Evolutionary conservation across 2,888 invertebrate species (phyloP).

Genomic region (Aspidiotus rigidus): DNA sequence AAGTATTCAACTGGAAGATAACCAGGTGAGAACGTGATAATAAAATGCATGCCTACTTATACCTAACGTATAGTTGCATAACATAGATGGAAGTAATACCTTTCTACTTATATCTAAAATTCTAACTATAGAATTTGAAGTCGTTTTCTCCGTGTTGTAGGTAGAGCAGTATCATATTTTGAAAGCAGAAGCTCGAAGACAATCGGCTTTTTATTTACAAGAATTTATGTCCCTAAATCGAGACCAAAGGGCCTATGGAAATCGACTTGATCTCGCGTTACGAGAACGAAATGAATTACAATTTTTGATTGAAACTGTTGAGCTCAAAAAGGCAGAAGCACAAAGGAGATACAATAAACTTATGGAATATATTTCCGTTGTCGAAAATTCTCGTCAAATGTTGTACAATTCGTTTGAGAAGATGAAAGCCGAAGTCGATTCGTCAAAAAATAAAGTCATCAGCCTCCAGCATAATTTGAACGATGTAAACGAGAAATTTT

Average conservation of each 20-base stretch:
- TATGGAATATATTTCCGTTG: slow-evolving; percentile 84
- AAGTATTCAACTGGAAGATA: slow-evolving; percentile 89
- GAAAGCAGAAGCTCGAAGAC: slow-evolving; percentile 91
- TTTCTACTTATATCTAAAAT: too few relatives aligned
- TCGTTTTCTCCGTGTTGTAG: slow-evolving; percentile 43
- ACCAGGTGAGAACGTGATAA: slow-evolving; percentile 54
- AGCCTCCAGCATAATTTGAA: slow-evolving; percentile 78
- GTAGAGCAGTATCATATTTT: slow-evolving; percentile 87
- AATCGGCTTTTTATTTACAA: slow-evolving; percentile 84
- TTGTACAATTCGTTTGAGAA: slow-evolving; percentile 73
- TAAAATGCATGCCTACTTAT: too few relatives aligned
- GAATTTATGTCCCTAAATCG: slow-evolving; percentile 91
- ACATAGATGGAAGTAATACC: too few relatives aligned
- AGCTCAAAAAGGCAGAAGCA: slow-evolving; percentile 88
- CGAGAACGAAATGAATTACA: slow-evolving; percentile 80
- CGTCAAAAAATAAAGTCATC: slow-evolving; percentile 73
- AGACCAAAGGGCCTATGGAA: slow-evolving; percentile 95
- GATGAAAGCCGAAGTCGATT: slow-evolving; percentile 78
- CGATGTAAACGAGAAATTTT: slow-evolving; percentile 77
- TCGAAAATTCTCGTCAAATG: slow-evolving; percentile 79
- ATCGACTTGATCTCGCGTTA: slow-evolving; percentile 82
- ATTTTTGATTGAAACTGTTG: slow-evolving; percentile 81
- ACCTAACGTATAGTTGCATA: too few relatives aligned
- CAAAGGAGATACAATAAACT: slow-evolving; percentile 89
- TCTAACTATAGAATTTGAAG: background rate